Conservation (phyloP, 92 coral and sea anemone species). For the Anthopleura xanthogrammica region DNA sequence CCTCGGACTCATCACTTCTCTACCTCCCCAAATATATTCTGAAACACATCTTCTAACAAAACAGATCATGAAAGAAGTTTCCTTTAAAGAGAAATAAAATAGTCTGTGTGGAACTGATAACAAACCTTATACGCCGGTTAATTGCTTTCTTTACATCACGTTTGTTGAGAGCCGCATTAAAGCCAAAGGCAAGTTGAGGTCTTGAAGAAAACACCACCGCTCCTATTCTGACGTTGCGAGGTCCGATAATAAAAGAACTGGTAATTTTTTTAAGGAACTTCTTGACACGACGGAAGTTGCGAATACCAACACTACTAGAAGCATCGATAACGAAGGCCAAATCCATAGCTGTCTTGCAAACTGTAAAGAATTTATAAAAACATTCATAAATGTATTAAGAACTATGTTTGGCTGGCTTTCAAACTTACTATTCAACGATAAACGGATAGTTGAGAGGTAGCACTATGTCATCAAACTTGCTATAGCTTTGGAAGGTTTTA, state of each 20-base stretch:
- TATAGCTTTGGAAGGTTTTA: too few species aligned
- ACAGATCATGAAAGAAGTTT: background rate
- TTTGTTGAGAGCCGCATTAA: conserved; percentile 37
- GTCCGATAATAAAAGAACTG: conserved; percentile 53
- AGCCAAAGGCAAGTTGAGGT: conserved; percentile 44
- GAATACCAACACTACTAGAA: conserved; percentile 43
- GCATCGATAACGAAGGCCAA: conserved; percentile 77
- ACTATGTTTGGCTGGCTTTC: background rate
- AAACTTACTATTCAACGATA: too few species aligned
- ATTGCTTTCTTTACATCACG: conserved; percentile 24
- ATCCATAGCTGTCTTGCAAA: conserved; percentile 70
- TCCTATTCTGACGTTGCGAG: conserved; percentile 52
- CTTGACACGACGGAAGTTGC: conserved; percentile 45
- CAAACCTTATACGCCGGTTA: conserved; percentile 22
- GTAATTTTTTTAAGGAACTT: conserved; percentile 48
- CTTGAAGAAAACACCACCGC: conserved; percentile 42
- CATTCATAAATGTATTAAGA: too few species aligned
- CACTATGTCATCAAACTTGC: too few species aligned
- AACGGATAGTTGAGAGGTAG: too few species aligned
- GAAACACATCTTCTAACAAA: background rate
- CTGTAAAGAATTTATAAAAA: conserved; percentile 19
- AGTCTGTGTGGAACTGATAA: background rate
- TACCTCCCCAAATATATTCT: background rate
- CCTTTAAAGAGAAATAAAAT: too few species aligned
- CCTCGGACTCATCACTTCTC: too few species aligned